phyloP scores from a whole-genome alignment of 2,797 vertebrate species.

The Aulostomus chinensis region DNA sequence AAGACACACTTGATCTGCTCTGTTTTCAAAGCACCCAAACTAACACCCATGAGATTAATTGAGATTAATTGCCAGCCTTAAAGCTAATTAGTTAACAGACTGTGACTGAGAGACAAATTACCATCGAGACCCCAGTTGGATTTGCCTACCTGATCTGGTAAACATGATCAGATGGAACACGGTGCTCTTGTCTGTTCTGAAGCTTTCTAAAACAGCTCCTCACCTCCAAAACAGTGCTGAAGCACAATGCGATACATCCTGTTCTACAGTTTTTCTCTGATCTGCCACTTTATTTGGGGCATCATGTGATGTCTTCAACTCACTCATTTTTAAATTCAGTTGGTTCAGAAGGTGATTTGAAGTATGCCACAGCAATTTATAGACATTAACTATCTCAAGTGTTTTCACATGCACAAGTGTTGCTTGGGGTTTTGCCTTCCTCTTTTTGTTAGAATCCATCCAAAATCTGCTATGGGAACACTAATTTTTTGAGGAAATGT shows the following conservation, averaged over 20 bases:
- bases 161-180: slow-evolving; percentile 56
- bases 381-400: slow-evolving; percentile 15
- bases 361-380: slow-evolving; percentile 41
- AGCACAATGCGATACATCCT: slow-evolving; percentile 1
- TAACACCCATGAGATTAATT: slow-evolving; percentile 70
- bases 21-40: slow-evolving; percentile 54
- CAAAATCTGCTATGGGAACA: no score
- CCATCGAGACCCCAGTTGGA: slow-evolving; percentile 69
- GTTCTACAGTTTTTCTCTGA: slow-evolving; percentile 15
- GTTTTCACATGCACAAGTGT: not conserved
- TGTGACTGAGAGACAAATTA: slow-evolving; percentile 73
- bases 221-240: no score
- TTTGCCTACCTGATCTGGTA: slow-evolving; percentile 63
- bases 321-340: slow-evolving; percentile 42
- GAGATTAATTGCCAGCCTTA: slow-evolving; percentile 71
- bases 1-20: slow-evolving; percentile 60
- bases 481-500: no score
- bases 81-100: slow-evolving; percentile 72
- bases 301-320: slow-evolving; percentile 18
- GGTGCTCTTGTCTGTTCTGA: slow-evolving; percentile 26
- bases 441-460: not conserved
- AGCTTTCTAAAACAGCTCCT: no score
- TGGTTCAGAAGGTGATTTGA: slow-evolving; percentile 26
- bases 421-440: not conserved
- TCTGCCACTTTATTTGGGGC: slow-evolving; percentile 14